Evolutionary conservation across 2,888 invertebrate genomes (phyloP).

Genomic region (Ectemnius continuus): DNA sequence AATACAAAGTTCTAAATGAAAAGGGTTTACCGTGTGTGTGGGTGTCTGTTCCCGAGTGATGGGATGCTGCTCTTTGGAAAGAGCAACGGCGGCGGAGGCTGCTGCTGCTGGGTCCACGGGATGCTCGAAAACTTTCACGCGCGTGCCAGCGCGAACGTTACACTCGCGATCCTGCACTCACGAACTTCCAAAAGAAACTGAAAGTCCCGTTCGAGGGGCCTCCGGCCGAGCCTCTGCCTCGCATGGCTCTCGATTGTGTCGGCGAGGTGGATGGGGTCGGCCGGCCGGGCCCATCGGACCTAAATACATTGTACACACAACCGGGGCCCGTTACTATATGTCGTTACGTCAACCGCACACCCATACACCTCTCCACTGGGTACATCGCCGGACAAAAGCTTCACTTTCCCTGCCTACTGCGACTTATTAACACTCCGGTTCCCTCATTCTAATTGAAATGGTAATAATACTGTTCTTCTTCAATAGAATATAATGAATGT

Average conservation of each 20-base stretch:
- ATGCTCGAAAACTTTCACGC: slow-evolving; percentile 61
- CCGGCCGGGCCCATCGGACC: slow-evolving; percentile 2
- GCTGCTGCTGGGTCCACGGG: slow-evolving; percentile 28
- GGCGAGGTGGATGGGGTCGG: not conserved
- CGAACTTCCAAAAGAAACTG: slow-evolving; percentile 75
- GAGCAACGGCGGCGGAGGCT: slow-evolving; percentile 17
- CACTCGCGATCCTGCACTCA: slow-evolving; percentile 68
- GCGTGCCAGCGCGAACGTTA: slow-evolving; percentile 50
- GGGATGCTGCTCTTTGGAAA: slow-evolving; percentile 4
- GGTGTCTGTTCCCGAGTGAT: too few relatives aligned
- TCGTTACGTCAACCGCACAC: not conserved
- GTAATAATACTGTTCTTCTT: too few relatives aligned
- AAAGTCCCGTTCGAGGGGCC: slow-evolving; percentile 69
- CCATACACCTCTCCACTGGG: too few relatives aligned
- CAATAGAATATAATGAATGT: too few relatives aligned
- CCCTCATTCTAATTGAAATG: too few relatives aligned
- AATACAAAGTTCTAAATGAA: too few relatives aligned
- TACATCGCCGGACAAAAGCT: too few relatives aligned
- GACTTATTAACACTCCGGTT: too few relatives aligned
- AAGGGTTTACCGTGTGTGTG: too few relatives aligned
- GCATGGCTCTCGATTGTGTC: too few relatives aligned
- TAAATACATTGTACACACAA: slow-evolving; percentile 8
- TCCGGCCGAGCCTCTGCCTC: too few relatives aligned
- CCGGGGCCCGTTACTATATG: not conserved
- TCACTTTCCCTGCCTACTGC: too few relatives aligned